Conservation (phyloP, 2,113 vertebrate species). For the Tauraco erythrolophus region DNA sequence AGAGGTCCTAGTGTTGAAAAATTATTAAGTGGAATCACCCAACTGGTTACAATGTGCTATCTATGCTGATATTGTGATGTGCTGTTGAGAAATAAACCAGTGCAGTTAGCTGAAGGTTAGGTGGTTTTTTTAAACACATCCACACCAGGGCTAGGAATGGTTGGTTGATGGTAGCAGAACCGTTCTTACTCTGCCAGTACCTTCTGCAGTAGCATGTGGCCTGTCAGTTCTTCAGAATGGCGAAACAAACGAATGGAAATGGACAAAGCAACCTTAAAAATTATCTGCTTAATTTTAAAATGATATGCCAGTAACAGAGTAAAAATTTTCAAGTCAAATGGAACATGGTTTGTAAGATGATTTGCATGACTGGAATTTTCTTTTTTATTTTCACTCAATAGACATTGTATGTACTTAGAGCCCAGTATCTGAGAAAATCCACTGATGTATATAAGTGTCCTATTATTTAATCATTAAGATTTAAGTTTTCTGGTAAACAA, state of each 20-base stretch:
- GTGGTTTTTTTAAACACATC: neutral
- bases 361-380: constrained; percentile 78
- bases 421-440: constrained; percentile 52
- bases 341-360: constrained; percentile 54
- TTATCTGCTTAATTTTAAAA: constrained; percentile 33
- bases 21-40: constrained; percentile 64
- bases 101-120: constrained; percentile 40
- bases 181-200: neutral
- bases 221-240: constrained; percentile 50
- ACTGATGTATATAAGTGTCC: constrained; percentile 68
- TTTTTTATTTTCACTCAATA: constrained; percentile 59
- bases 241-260: constrained; percentile 1
- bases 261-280: constrained; percentile 34
- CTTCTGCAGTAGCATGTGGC: constrained; percentile 23
- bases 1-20: constrained; percentile 71
- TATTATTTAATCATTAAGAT: constrained; percentile 71
- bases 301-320: constrained; percentile 52
- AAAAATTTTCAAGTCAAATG: constrained; percentile 62
- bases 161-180: neutral
- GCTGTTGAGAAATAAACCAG: constrained; percentile 54
- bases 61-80: constrained; percentile 54
- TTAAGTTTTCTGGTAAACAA: constrained; percentile 73
- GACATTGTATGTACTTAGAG: constrained; percentile 72
- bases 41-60: constrained; percentile 29
- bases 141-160: neutral